Conservation (phyloP, 92 coral and sea anemone species). For the Epizoanthus rinbou region DNA sequence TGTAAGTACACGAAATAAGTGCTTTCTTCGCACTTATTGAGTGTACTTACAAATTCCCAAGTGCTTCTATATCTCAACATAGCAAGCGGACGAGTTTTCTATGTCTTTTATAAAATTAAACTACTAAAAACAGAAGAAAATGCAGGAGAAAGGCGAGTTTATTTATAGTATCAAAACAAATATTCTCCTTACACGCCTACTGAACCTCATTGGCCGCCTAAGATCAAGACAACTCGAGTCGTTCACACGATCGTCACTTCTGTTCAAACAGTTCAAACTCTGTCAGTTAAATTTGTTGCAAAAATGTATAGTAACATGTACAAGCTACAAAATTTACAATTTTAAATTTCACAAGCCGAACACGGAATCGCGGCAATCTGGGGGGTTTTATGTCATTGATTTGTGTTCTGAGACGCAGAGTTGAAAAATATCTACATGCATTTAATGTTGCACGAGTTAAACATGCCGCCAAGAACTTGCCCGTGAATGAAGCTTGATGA, state of each 20-base stretch:
- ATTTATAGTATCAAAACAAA: neutral
- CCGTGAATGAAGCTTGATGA: conserved; percentile 1
- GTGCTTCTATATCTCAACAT: no score
- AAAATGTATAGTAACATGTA: neutral
- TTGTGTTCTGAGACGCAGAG: conserved; percentile 12
- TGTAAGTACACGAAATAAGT: no score
- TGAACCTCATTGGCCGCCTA: neutral
- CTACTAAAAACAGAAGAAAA: neutral
- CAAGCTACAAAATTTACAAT: neutral
- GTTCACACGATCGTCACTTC: neutral
- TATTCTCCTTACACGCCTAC: neutral
- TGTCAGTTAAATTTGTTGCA: neutral
- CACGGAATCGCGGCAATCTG: neutral
- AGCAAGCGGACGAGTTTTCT: no score
- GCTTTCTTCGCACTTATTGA: neutral
- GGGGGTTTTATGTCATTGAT: conserved; percentile 5
- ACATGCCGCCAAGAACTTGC: conserved; percentile 13
- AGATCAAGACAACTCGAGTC: neutral
- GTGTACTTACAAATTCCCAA: no score
- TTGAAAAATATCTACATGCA: conserved; percentile 19
- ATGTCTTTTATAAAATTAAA: neutral
- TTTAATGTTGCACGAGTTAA: conserved; percentile 26
- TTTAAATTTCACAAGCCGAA: neutral
- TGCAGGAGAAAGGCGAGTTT: neutral
- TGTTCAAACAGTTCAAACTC: neutral